Percentiles rank a stretch among this genome's conserved stretches.
Evolutionary conservation across 2,113 vertebrate genomes (phyloP).

Genomic region (Nycticryphes semicollaris): DNA sequence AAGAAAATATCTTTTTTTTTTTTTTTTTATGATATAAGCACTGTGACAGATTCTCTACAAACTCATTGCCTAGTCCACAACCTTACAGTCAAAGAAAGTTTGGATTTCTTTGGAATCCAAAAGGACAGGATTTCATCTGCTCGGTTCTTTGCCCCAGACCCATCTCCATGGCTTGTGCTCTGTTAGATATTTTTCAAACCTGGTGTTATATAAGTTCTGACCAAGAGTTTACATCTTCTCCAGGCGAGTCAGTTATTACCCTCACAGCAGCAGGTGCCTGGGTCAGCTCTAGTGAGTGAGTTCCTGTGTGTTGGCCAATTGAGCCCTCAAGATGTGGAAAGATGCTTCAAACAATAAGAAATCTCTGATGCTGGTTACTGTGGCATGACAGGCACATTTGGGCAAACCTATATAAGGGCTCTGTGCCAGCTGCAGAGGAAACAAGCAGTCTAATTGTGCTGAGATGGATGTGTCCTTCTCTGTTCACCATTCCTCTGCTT

Average conservation of each 20-base stretch:
- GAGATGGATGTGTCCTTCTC: not conserved
- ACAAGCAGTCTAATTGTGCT: not conserved
- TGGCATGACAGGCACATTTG: no score
- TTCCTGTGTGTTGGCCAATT: not conserved
- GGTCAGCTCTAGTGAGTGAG: not conserved
- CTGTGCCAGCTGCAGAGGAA: not conserved
- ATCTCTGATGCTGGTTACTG: not conserved
- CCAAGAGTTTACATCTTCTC: not conserved
- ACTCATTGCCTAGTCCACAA: not conserved
- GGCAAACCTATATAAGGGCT: not conserved
- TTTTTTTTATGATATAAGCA: not conserved
- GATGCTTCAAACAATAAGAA: not conserved
- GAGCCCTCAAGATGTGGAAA: not conserved
- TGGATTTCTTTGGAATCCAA: not conserved
- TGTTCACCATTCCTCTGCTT: not conserved
- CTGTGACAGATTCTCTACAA: not conserved
- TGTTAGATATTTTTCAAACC: not conserved
- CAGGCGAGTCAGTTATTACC: not conserved
- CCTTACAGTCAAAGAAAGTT: not conserved
- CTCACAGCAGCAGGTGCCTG: not conserved
- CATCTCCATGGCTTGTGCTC: not conserved
- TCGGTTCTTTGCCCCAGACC: not conserved
- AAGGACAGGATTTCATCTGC: not conserved
- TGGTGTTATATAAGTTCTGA: not conserved
- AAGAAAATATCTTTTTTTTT: not conserved